Evolutionary conservation across 1,140 invertebrate species (phyloP).

Genomic region (Mercenaria mercenaria): DNA sequence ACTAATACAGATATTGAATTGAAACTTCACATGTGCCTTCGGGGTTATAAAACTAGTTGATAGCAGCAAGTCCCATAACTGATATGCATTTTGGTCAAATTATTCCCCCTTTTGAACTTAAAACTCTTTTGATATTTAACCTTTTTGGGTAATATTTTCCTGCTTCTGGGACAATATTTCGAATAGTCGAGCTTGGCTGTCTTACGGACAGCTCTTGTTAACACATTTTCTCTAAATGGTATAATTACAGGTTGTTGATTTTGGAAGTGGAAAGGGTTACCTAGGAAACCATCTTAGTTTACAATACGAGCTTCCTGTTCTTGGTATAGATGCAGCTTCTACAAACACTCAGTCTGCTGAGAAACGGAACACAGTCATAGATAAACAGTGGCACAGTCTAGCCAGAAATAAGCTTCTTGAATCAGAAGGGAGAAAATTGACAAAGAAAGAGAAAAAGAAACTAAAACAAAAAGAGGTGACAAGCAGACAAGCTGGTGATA

Average conservation of each 20-base stretch:
- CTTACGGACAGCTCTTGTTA: too few species aligned
- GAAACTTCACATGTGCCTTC: too few species aligned
- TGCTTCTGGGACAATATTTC: too few species aligned
- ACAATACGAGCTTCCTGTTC: slow-evolving; percentile 89
- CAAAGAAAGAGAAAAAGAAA: slow-evolving; percentile 63
- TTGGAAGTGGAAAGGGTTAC: slow-evolving; percentile 95
- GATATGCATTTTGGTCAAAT: too few species aligned
- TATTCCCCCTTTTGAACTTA: too few species aligned
- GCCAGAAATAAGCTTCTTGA: slow-evolving; percentile 62
- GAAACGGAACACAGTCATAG: slow-evolving; percentile 86
- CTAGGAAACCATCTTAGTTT: slow-evolving; percentile 91
- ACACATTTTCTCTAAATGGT: too few species aligned
- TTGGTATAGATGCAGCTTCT: slow-evolving; percentile 92
- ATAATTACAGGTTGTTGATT: slow-evolving; percentile 91
- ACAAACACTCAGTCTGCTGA: slow-evolving; percentile 89
- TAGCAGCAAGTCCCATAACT: too few species aligned
- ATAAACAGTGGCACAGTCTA: slow-evolving; percentile 85
- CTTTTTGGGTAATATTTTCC: too few species aligned
- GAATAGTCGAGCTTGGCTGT: too few species aligned
- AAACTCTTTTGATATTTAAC: too few species aligned
- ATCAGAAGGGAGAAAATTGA: slow-evolving; percentile 59
- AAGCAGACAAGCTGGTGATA: not conserved
- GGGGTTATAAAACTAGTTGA: too few species aligned
- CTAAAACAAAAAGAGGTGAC: not conserved
- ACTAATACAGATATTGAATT: too few species aligned